Base-by-base conservation (phyloP, 1,140 invertebrate species). In the Frieseomelitta varia region DNA sequence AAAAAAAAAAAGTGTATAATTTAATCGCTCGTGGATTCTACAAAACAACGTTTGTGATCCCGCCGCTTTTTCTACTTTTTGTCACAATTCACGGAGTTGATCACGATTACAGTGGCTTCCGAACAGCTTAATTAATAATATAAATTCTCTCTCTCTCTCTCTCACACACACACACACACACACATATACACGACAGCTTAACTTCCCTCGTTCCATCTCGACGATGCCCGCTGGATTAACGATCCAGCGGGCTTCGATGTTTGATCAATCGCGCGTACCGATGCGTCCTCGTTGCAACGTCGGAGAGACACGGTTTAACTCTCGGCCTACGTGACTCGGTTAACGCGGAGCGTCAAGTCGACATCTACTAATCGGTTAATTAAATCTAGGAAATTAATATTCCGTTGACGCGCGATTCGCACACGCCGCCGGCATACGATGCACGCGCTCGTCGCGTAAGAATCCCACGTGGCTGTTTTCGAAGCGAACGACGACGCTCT, bases 331-430 rank as follows among this genome's bases (percentile, higher is more conserved):
- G 92, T 94, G 92, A 93, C 93, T 91, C 90, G 86, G 90, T 92
- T 93, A 89, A 91, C 71, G 80, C 89, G 88, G 81, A 86, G 81
- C 87, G 69, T 76, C 84, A 68, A 83, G 74, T 87, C 89, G 92
- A 92, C 92, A 91, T 93, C 90, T 91, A 90, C 92, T 93, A 94
- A 93, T 93, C 93, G 92, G 91, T 92, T 94, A 93, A 93, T 94
- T 93, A 94, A 93, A 94, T 94, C 91, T 91, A 91, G 89, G 91
- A 90, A 92, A 94, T 94, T 93, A 93, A 92, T 92, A 93, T 91
- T 93, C 91, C 90, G 85, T 81, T 88, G 89, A 85, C 86, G 90
- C 74, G 85, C 82, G 58, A 76, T 78, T 85, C 86, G 79, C 85
- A 88, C 27, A 19, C 90, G 89, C 84, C 86, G 88, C 81, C 77